Conservation (phyloP, 2,797 vertebrate genomes). For the Novumbra hubbsi region DNA sequence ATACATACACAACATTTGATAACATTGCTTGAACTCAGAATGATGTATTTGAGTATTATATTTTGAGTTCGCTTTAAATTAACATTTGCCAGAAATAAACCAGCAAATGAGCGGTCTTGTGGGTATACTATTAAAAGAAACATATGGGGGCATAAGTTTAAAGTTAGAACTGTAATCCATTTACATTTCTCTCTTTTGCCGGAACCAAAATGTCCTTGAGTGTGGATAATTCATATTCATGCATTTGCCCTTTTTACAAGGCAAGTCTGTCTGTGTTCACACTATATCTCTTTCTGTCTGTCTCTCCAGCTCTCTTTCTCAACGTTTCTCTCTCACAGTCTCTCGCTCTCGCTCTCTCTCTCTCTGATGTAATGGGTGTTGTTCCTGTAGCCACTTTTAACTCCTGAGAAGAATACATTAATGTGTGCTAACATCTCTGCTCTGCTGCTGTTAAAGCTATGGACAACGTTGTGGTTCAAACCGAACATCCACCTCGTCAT, state of each 20-base stretch:
- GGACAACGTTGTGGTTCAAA: neutral
- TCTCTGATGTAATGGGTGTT: slow-evolving; percentile 47
- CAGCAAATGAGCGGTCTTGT: neutral
- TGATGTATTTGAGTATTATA: neutral
- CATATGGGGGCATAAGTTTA: slow-evolving; percentile 14
- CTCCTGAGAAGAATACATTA: slow-evolving; percentile 47
- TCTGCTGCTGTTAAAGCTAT: neutral
- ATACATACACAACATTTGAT: neutral
- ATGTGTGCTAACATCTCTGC: slow-evolving; percentile 38
- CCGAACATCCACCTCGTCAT: slow-evolving; percentile 22
- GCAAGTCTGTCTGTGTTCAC: slow-evolving; percentile 22
- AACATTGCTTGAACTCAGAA: neutral
- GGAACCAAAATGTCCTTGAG: slow-evolving; percentile 28
- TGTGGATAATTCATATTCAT: slow-evolving; percentile 39
- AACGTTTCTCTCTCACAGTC: neutral
- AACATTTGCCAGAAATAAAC: neutral
- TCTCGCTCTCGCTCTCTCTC: too few relatives aligned
- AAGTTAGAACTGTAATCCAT: neutral
- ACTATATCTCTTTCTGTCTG: neutral
- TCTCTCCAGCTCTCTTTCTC: neutral
- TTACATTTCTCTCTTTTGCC: neutral
- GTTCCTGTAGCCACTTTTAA: slow-evolving; percentile 52
- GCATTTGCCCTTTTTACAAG: slow-evolving; percentile 49
- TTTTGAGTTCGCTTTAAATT: neutral
- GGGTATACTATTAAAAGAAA: neutral